phyloP scores from a whole-genome alignment of 2,113 vertebrate species.

The Myiopsitta monachus region DNA sequence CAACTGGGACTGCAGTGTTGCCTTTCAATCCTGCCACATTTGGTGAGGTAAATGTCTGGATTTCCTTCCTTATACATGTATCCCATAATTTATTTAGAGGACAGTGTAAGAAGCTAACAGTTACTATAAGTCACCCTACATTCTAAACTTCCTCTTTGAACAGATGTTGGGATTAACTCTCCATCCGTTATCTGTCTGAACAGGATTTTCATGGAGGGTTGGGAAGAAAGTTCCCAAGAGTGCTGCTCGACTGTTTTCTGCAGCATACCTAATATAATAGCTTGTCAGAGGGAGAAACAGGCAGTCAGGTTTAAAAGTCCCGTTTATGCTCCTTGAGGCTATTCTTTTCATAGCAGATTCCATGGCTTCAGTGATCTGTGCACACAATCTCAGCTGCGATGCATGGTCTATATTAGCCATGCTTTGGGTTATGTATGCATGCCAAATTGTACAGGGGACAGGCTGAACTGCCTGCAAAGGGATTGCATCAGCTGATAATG shows the following conservation, averaged over 20 bases:
- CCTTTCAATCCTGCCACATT: slow-evolving; percentile 96
- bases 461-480: neutral
- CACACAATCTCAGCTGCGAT: neutral
- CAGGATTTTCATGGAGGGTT: neutral
- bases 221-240: neutral
- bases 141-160: neutral
- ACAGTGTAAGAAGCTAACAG: neutral
- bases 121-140: neutral
- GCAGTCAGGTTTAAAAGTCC: neutral
- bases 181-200: neutral
- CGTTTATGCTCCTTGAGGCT: neutral
- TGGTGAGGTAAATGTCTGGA: slow-evolving; percentile 82
- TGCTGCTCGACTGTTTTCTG: neutral
- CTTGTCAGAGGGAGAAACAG: neutral
- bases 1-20: slow-evolving; percentile 86
- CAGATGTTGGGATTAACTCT: neutral
- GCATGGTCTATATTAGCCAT: neutral
- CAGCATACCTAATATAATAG: neutral
- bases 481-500: neutral
- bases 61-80: neutral
- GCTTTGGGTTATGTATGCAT: neutral
- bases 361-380: neutral
- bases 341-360: neutral
- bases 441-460: neutral
- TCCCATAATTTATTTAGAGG: neutral